Conservation (phyloP, 2,888 invertebrate genomes). For the Steinernema hermaphroditum region DNA sequence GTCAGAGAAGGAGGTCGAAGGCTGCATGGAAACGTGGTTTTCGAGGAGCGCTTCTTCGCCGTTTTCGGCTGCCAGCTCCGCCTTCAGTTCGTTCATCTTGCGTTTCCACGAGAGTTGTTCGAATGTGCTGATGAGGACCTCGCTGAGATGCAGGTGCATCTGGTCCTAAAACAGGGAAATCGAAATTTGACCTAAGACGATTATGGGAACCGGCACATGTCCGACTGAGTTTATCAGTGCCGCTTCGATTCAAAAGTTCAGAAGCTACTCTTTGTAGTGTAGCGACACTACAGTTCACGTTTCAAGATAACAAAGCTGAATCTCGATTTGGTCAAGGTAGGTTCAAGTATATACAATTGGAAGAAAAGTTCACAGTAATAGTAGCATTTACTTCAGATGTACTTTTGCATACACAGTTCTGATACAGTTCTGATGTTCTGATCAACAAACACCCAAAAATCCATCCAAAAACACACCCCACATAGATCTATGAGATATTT, state of each 20-base stretch:
- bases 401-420: too few species aligned
- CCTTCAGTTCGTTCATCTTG: conserved; percentile 35
- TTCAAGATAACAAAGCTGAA: too few species aligned
- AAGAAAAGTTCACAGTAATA: too few species aligned
- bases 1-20: conserved; percentile 10
- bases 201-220: neutral
- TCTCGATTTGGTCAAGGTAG: too few species aligned
- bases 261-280: neutral
- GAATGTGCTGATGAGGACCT: conserved; percentile 39
- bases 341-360: too few species aligned
- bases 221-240: neutral
- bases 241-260: neutral
- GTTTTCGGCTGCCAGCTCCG: conserved; percentile 40
- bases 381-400: too few species aligned
- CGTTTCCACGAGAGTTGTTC: conserved; percentile 41
- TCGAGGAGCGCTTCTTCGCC: conserved; percentile 32
- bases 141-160: conserved; percentile 44
- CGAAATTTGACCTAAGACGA: too few species aligned
- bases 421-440: too few species aligned
- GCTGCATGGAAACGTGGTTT: neutral
- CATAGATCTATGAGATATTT: too few species aligned
- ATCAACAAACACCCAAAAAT: too few species aligned
- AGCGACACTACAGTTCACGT: too few species aligned
- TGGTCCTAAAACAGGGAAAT: conserved; percentile 50
- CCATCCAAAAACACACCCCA: too few species aligned